Percentiles rank a stretch among this genome's conserved stretches.
These are phyloP conservation scores for Emesis castigata DNA, from an alignment of 2,888 invertebrate species.

Conservation along the genomic window DNA sequence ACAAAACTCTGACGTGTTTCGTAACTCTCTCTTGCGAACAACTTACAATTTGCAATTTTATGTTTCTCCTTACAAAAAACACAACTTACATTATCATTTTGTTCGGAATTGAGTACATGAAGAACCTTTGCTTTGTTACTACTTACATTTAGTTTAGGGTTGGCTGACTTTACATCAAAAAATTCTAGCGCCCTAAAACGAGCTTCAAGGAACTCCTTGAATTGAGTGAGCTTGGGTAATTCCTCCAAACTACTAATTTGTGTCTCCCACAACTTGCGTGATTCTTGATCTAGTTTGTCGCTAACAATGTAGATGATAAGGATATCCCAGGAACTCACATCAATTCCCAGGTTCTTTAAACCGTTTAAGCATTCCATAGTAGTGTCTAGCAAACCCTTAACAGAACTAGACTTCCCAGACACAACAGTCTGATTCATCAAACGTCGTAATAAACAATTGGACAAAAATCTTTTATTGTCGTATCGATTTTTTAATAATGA, in stretches of 20 bases:
- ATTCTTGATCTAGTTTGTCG: background rate
- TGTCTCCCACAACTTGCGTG: background rate
- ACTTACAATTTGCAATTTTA: conserved; percentile 11
- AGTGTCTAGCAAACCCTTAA: background rate
- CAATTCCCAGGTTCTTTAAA: background rate
- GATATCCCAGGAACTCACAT: background rate
- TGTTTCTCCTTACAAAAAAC: background rate
- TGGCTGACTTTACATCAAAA: background rate
- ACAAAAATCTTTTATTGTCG: conserved; percentile 57
- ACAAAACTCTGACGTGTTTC: conserved; percentile 5
- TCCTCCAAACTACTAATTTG: background rate
- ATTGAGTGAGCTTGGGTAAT: background rate
- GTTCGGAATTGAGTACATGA: too few relatives aligned
- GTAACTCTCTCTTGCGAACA: background rate
- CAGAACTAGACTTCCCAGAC: background rate
- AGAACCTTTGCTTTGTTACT: background rate
- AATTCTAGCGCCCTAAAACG: background rate
- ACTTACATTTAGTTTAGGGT: background rate
- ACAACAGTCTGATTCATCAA: background rate
- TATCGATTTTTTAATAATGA: conserved; percentile 41
- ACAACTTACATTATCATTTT: too few relatives aligned
- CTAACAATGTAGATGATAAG: background rate
- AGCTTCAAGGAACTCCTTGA: background rate
- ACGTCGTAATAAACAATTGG: conserved; percentile 46
- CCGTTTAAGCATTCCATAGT: background rate